Base-by-base conservation (phyloP, 1,140 invertebrate genomes). In the Oscheius sp. region DNA sequence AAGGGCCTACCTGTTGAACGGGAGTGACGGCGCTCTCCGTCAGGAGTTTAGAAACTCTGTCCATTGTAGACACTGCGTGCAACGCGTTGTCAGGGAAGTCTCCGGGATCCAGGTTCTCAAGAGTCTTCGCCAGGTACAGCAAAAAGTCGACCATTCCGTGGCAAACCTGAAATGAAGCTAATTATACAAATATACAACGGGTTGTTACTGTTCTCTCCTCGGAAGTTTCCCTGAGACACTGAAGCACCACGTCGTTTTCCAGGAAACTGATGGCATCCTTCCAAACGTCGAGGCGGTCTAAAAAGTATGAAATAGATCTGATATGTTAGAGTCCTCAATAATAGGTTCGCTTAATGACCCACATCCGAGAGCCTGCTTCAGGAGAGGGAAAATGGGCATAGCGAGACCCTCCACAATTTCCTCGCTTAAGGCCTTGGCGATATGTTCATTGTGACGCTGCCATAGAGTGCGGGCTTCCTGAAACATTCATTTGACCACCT, bases 401-500 rank as follows among this genome's bases (percentile, higher is more conserved):
- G 38, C 7, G 38, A 7, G 38, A 42, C n/a, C n/a, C n/a, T n/a
- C n/a, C n/a, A n/a, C n/a, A 23, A 55, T 55, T 20, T 4, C 49
- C 23, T 55, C 49, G 7, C 4, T 7, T 23, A n/a, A n/a, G n/a
- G n/a, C n/a, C n/a, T n/a, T n/a, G n/a, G n/a, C n/a, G n/a, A n/a
- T n/a, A 55, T 23, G 23, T 13, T 20, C 49, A 13, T 55, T 23
- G 49, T 63, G 61, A 10, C 61, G 61, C 31, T 63, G 15, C 7
- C 10, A 63, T 13, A 63, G 15, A 7, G 35, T 26, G 13, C 61
- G 23, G 29, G 61, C 32, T 29, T 63, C 61, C 61, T 63, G 23
- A 63, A 63, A 59, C 23, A 59, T 59, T 59, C 13, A 59, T 23
- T 15, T 59, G 38, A 42, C 10, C n/a, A 42, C n/a, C 38, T 42